A percentile compares a stretch with the other conserved stretches of the same genome.
phyloP scores from a whole-genome alignment of 35 echinoderm and acorn worm genomes.

The Hemicentrotus pulcherrimus region DNA sequence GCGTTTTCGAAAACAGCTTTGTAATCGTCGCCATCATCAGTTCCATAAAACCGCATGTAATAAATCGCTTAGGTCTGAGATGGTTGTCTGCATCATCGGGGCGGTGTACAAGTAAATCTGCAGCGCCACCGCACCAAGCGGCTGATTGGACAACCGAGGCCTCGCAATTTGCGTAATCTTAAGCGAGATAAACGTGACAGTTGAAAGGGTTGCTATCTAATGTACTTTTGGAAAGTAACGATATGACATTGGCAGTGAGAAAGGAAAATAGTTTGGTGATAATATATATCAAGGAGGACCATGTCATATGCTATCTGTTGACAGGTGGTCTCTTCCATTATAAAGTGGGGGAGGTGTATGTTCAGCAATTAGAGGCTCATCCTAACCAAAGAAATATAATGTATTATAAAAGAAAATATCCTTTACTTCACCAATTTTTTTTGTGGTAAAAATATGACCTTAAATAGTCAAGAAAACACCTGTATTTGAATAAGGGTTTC shows the following conservation, averaged over 20 bases:
- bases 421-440: background rate
- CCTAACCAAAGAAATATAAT: background rate
- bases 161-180: constrained; percentile 6
- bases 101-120: background rate
- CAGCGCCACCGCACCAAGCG: background rate
- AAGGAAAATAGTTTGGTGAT: constrained; percentile 24
- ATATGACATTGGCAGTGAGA: background rate
- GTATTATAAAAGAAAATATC: background rate
- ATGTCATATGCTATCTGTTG: background rate
- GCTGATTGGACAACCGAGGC: background rate
- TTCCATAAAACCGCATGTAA: constrained; percentile 24
- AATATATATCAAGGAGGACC: constrained; percentile 1
- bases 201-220: background rate
- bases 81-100: background rate
- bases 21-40: constrained; percentile 22
- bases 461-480: background rate
- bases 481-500: too few relatives aligned
- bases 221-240: background rate
- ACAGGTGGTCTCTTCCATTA: constrained; percentile 50
- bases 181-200: background rate
- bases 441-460: background rate
- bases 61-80: constrained; percentile 10
- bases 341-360: background rate
- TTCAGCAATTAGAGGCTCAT: background rate
- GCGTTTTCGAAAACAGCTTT: background rate